Conservation (phyloP, 1,140 invertebrate species). For the Zaprionus lachaisei region DNA sequence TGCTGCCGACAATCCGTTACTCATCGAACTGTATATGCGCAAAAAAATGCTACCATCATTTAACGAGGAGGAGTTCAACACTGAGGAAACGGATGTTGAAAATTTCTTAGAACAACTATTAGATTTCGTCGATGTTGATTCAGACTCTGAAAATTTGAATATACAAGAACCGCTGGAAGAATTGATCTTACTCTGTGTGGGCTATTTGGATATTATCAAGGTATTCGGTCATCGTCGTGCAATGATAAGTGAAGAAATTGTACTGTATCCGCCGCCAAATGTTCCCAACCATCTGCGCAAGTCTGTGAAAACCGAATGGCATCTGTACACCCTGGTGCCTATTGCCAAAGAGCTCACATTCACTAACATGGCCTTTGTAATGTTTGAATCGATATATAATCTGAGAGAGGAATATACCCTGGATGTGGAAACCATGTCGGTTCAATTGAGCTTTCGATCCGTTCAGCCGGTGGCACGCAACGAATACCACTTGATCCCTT, state of each 20-base stretch:
- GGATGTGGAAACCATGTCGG: constrained; percentile 21
- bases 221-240: constrained; percentile 61
- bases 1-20: constrained; percentile 65
- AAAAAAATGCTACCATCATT: neutral
- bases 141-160: neutral
- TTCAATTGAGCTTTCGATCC: constrained; percentile 57
- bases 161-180: neutral
- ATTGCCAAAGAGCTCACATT: constrained; percentile 64
- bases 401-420: constrained; percentile 43
- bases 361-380: constrained; percentile 65
- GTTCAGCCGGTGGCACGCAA: constrained; percentile 23
- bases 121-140: neutral
- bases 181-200: constrained; percentile 46
- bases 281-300: constrained; percentile 39
- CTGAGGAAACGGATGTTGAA: neutral
- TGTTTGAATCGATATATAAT: constrained; percentile 71
- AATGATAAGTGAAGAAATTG: constrained; percentile 46
- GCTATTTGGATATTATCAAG: constrained; percentile 72
- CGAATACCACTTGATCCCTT: constrained; percentile 47
- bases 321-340: constrained; percentile 72
- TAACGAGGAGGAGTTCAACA: neutral
- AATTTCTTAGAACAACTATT: neutral
- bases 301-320: constrained; percentile 60
- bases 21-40: constrained; percentile 58
- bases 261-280: constrained; percentile 58